Evolutionary conservation across 2,113 vertebrate genomes (phyloP).

Genomic region (Cyprinus carpio): DNA sequence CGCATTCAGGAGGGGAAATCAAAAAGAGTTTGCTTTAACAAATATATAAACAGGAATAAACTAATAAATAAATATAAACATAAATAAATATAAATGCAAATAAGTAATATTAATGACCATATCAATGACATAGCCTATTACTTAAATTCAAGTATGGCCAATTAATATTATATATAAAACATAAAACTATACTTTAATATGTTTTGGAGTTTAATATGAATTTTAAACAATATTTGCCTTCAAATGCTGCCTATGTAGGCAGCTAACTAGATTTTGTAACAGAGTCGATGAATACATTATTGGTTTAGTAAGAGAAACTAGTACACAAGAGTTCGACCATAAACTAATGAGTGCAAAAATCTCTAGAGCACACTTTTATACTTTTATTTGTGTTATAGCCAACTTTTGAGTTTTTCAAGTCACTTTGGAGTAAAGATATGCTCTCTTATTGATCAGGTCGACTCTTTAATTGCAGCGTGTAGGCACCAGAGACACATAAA

Average conservation of each 20-base stretch:
- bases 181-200: no score
- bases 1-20: background rate
- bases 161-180: no score
- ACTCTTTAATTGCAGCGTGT: background rate
- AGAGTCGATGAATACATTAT: background rate
- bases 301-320: background rate
- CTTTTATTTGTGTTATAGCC: conserved; percentile 16
- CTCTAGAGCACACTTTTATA: background rate
- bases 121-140: no score
- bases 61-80: background rate
- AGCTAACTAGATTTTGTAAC: background rate
- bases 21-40: background rate
- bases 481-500: conserved; percentile 17
- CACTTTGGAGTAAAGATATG: conserved; percentile 6
- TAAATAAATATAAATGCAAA: background rate
- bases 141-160: no score
- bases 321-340: background rate
- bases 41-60: background rate
- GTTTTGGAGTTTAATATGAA: no score
- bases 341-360: background rate
- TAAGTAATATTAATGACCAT: background rate
- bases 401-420: conserved; percentile 10
- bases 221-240: background rate
- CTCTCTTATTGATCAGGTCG: conserved; percentile 19
- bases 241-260: background rate